Base-by-base conservation (phyloP, 2,113 vertebrate species). In the Pseudolaguvia tuberculata region DNA sequence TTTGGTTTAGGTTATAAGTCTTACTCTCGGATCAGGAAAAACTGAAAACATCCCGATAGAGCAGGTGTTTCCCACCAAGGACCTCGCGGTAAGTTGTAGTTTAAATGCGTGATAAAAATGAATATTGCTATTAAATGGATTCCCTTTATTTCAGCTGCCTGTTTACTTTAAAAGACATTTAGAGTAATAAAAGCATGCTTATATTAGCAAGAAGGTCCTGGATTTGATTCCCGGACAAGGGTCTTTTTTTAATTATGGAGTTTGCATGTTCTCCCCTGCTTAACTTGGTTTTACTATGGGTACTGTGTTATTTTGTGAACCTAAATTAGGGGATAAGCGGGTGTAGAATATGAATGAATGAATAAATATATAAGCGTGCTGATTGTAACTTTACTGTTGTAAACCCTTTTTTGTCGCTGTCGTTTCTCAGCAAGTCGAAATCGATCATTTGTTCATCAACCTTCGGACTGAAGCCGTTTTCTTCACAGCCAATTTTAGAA, bases 361-460 rank as follows among this genome's bases (percentile, higher is more conserved):
- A n/a, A n/a, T n/a, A n/a, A n/a, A n/a, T n/a, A n/a, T n/a, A n/a
- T n/a, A n/a, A n/a, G n/a, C n/a, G n/a, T n/a, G n/a, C n/a, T n/a
- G n/a, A n/a, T n/a, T n/a, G n/a, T n/a, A n/a, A n/a, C n/a, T n/a
- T n/a, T n/a, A n/a, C n/a, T n/a, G n/a, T n/a, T n/a, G n/a, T n/a
- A n/a, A n/a, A n/a, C n/a, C n/a, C n/a, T 17, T 27, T 27, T n/a
- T 62, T 47, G 18, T 65, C 25, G 23, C 42, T 12, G 10, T 75
- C 4, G 50, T 59, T 68, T 12, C 55, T 29, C 70, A 98, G 96
- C 91, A 94, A 84, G 79, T 82, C 55, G 84, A 92, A 5, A 81
- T 94, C 4, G 93, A 97, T 73, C 91, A 89, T 56, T 67, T 97
- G 20, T 63, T 88, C 79, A 87, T 96, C 70, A 87, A 94, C 72